phyloP scores from a whole-genome alignment of 2,797 vertebrate genomes.

The Novumbra hubbsi region DNA sequence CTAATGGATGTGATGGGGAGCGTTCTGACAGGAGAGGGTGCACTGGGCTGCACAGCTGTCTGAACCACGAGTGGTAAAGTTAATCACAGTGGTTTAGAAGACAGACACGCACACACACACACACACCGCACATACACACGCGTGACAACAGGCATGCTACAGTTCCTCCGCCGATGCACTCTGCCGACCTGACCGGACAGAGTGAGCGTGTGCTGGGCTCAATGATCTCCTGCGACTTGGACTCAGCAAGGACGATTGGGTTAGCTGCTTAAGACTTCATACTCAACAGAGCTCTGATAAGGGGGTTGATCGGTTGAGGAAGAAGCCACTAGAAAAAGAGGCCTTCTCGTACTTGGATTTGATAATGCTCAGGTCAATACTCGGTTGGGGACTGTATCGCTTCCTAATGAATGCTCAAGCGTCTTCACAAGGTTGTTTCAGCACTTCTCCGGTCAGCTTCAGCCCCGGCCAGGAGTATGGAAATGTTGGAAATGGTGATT shows the following conservation, averaged over 20 bases:
- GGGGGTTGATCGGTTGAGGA: constrained; percentile 1
- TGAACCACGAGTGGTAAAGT: background rate
- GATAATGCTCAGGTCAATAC: background rate
- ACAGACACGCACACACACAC: background rate
- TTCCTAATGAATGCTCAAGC: background rate
- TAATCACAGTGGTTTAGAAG: background rate
- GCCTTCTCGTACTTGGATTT: background rate
- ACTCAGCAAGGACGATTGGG: background rate
- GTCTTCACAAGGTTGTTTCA: background rate
- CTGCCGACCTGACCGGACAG: constrained; percentile 23
- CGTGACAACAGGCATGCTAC: background rate
- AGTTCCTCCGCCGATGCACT: constrained; percentile 29
- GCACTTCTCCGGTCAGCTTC: constrained; percentile 4
- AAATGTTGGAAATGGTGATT: background rate
- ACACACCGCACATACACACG: too few species aligned
- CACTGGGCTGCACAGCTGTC: background rate
- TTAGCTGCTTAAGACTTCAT: constrained; percentile 13
- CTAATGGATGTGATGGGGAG: constrained; percentile 8
- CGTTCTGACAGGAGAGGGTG: background rate
- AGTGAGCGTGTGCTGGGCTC: background rate
- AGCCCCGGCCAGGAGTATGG: background rate
- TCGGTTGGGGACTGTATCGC: background rate
- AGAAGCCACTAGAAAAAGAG: background rate
- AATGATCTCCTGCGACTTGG: background rate
- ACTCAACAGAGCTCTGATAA: background rate